Evolutionary conservation across 1,140 invertebrate genomes (phyloP), one percentile per base, ranked within the genome.

Genomic region (Drosophila sucinea): DNA sequence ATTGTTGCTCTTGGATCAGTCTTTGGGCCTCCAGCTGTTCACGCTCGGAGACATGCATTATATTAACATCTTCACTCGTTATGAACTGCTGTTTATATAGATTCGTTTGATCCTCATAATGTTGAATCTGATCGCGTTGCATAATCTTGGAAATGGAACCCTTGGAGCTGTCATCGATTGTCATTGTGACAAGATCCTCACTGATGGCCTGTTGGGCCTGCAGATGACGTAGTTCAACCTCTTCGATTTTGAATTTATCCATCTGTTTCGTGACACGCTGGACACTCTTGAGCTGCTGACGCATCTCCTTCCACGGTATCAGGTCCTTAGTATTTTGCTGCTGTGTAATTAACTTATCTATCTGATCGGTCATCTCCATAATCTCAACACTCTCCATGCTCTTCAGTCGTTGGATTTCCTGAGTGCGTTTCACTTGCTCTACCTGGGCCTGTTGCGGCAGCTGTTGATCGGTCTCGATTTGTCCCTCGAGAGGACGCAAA

Each of bases 311-410:
- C 91, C 91, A 92, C 4, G 91, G 91, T 30, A 92, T 90, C 1
- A 79, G 65, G 56, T 90, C 87, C 32, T 84, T 89, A 17, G 64
- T 66, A 38, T 90, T 91, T 29, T 83, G 86, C 55, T 91, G 82
- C 47, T 85, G 81, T 0, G 77, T 84, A 2, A 92, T 84, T 0
- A 92, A 77, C 30, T 91, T 85, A 41, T 92, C 91, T 33, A 92
- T 91, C 60, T 92, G 91, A 57, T 91, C 81, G 1, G 91, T 92
- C 79, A 92, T 87, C 38, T 91, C 86, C 71, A 91, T 82, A 4
- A 92, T 92, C 38, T 93, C 79, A n/a, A 89, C 79, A 38, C 91
- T 91, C 73, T 93, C 92, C 70, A 91, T 79, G 58, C 91, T 86
- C 85, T 92, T 90, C 0, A 92, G 65, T 0, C 89, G 76, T 62